Evolutionary conservation across 2,113 vertebrate genomes (phyloP).

Genomic region (Triplophysa rosa): DNA sequence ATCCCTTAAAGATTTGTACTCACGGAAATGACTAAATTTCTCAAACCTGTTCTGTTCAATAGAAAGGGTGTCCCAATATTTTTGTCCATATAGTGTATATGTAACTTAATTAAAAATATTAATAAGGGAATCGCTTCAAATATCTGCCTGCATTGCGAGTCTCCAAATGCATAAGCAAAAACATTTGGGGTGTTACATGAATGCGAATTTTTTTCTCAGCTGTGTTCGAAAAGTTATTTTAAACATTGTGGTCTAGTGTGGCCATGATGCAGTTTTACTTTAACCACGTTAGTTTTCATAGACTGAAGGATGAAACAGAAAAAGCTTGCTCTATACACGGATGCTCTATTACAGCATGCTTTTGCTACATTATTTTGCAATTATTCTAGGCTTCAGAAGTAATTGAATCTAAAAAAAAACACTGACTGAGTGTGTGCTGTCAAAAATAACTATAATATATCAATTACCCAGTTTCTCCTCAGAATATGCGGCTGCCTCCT

Average conservation of each 20-base stretch:
- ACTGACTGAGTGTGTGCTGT: no score
- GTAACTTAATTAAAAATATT: no score
- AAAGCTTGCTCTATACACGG: not conserved
- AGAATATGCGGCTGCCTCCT: slow-evolving; percentile 74
- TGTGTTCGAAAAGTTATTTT: not conserved
- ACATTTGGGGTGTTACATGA: no score
- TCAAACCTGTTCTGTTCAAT: no score
- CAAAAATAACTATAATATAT: not conserved
- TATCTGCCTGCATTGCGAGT: no score
- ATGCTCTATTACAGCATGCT: not conserved
- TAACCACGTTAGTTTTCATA: not conserved
- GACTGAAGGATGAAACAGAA: not conserved
- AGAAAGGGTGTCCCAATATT: no score
- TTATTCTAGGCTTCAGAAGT: not conserved
- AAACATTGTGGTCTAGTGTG: not conserved
- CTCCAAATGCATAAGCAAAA: no score
- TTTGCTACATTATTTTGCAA: slow-evolving; percentile 13
- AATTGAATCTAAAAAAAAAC: not conserved
- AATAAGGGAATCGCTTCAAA: no score
- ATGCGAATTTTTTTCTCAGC: not conserved
- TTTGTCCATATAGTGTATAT: no score
- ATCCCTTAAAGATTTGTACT: no score
- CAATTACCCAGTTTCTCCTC: slow-evolving; percentile 81
- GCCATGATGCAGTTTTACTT: not conserved
- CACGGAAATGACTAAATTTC: no score